These are phyloP conservation scores for Pollenia amentaria DNA, from an alignment of 2,888 invertebrate species.

Conservation along the genomic window DNA sequence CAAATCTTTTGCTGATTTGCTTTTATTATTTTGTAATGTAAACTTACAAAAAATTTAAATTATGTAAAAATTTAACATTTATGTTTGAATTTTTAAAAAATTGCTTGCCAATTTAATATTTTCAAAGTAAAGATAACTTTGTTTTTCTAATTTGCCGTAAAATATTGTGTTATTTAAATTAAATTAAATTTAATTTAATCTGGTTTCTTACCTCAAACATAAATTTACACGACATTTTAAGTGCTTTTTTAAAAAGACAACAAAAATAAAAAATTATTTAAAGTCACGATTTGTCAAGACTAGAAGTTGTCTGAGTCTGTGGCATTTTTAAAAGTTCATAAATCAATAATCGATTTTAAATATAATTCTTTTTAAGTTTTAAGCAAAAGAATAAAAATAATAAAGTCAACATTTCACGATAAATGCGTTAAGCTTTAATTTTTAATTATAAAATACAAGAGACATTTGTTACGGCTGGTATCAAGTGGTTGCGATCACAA, in stretches of 20 bases:
- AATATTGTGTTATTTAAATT: neutral
- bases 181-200: constrained; percentile 21
- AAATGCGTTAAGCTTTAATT: neutral
- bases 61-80: constrained; percentile 15
- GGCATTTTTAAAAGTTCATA: constrained; percentile 26
- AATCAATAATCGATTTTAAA: constrained; percentile 16
- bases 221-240: constrained; percentile 43
- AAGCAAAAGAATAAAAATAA: constrained; percentile 2
- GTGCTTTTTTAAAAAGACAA: neutral
- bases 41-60: neutral
- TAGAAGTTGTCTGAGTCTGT: constrained; percentile 43
- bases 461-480: neutral
- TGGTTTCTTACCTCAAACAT: neutral
- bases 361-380: neutral
- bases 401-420: neutral
- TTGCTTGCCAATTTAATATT: constrained; percentile 12
- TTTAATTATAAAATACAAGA: constrained; percentile 14
- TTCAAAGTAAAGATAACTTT: neutral
- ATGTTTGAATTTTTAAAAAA: neutral
- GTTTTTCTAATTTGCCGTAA: neutral
- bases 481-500: neutral
- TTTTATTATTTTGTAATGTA: neutral
- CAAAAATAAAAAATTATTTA: neutral
- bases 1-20: no score
- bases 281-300: constrained; percentile 66